Evolutionary conservation across 2,113 vertebrate genomes (phyloP), one percentile per base, ranked within the genome.

Genomic region (Catharus minimus): DNA sequence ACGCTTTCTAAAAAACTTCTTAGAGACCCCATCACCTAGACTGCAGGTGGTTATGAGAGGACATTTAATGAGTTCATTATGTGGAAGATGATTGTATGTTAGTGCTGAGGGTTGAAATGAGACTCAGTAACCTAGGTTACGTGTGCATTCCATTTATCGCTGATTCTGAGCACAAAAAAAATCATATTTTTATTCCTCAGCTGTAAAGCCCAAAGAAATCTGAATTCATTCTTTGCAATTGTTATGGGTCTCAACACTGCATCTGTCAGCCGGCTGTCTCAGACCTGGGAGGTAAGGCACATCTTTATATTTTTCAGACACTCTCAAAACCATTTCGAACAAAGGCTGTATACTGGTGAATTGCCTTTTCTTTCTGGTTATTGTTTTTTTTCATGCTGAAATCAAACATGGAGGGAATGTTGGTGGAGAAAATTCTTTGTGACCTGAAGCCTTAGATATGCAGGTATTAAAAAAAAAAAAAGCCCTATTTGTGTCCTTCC

Each of bases 181-280:
- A 82, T 72, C 81, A 10, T 82, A 89, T 95, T 95, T 97, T 95
- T 91, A 44, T 96, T 90, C 94, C 77, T 11, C 53, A 99, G 99
- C 92, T 99, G 99, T 97, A 99, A 99, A 98, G 98, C 98, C 94
- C 99, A 99, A 95, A 98, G 98, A 96, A 99, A 99, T 96, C 97
- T 99, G 97, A 99, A 99, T 97, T 99, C 98, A 30, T 99, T 99
- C 96, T 99, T 99, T 87, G 98, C 99, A 68, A 99, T 99, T 58
- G 98, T 99, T 95, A 99, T 99, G 99, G 99, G 99, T 81, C 98
- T 99, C 92, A 99, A 99, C 95, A 98, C 98, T 28, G 98, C 99
- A 56, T 99, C 99, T 11, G 98, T 99, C 71, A 98, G 99, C 95
- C 98, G 99, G 15, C 98, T 99, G 80, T 98, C 97, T 44, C 99